Conservation (phyloP, 2,888 invertebrate genomes). For the Melinaea menophilus region DNA sequence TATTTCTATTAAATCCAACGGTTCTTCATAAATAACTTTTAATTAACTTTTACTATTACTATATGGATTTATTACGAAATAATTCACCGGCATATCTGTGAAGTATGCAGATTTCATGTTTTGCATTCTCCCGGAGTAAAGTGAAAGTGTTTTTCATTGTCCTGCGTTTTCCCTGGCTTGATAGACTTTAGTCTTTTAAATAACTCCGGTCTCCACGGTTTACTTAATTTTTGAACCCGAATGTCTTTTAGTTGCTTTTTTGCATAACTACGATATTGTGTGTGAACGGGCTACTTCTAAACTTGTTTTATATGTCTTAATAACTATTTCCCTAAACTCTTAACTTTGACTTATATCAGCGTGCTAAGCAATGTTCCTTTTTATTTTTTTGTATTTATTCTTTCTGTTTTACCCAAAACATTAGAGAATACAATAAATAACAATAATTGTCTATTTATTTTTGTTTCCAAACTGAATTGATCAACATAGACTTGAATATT, state of each 20-base stretch:
- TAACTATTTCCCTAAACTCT: not conserved
- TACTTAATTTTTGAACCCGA: slow-evolving; percentile 42
- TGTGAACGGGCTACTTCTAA: too few relatives aligned
- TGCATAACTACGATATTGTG: slow-evolving; percentile 15
- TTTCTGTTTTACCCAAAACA: not conserved
- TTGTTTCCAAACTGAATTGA: slow-evolving; percentile 5
- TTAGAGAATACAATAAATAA: not conserved
- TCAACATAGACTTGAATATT: slow-evolving; percentile 8
- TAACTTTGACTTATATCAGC: too few relatives aligned
- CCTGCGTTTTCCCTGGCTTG: slow-evolving; percentile 47
- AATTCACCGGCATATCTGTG: slow-evolving; percentile 24
- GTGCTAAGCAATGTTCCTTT: too few relatives aligned
- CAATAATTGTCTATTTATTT: slow-evolving; percentile 3
- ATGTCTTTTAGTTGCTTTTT: slow-evolving; percentile 29
- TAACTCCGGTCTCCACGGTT: slow-evolving; percentile 43
- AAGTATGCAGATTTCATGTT: slow-evolving; percentile 48
- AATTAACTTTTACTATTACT: too few relatives aligned
- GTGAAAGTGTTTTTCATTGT: slow-evolving; percentile 72
- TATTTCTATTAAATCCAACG: too few relatives aligned
- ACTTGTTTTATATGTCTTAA: not conserved
- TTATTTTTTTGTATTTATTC: not conserved
- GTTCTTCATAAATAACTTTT: too few relatives aligned
- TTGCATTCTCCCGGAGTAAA: slow-evolving; percentile 61
- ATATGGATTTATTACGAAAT: not conserved
- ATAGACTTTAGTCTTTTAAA: slow-evolving; percentile 54